phyloP scores from a whole-genome alignment of 2,113 vertebrate genomes.

The Oceanodroma tethys region DNA sequence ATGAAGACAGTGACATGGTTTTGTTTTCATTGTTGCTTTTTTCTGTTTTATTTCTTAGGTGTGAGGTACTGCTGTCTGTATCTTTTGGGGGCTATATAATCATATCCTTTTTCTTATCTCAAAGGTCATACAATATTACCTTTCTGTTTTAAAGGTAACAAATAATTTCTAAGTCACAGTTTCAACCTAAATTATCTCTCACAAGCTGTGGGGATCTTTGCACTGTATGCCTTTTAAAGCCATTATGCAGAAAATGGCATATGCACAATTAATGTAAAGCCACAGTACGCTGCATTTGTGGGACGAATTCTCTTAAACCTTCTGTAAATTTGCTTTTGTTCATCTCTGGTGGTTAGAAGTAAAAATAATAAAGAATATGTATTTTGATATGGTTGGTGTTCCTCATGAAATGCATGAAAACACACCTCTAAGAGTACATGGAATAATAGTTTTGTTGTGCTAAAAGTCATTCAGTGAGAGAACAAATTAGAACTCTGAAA shows the following conservation, averaged over 20 bases:
- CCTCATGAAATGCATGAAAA: background rate
- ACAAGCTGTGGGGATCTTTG: background rate
- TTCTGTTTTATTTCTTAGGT: background rate
- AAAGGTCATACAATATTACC: background rate
- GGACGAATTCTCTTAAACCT: background rate
- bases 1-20: background rate
- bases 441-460: background rate
- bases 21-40: background rate
- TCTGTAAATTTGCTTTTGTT: background rate
- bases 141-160: background rate
- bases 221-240: background rate
- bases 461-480: background rate
- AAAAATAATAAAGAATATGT: background rate
- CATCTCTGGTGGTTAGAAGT: background rate
- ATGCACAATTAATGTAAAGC: background rate
- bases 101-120: background rate
- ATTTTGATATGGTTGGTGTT: background rate
- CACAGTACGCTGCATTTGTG: background rate
- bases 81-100: background rate
- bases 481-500: background rate
- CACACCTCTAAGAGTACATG: background rate
- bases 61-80: background rate
- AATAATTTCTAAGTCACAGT: background rate
- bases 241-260: background rate
- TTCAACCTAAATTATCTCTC: background rate